phyloP scores from a whole-genome alignment of 2,797 vertebrate genomes.

The Pitangus sulphuratus region DNA sequence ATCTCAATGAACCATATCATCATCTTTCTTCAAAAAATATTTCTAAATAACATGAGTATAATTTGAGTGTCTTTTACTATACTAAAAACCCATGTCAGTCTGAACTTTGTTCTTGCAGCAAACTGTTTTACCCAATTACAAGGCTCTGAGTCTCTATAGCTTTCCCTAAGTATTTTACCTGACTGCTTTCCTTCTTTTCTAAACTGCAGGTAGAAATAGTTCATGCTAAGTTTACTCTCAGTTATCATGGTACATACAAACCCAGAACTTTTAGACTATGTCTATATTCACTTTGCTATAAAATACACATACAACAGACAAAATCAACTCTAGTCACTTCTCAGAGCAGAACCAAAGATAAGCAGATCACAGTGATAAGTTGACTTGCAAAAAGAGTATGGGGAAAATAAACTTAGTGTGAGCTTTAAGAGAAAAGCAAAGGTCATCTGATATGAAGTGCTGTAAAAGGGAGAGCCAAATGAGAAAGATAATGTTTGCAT shows the following conservation, averaged over 20 bases:
- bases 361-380: not conserved
- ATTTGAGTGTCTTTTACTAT: not conserved
- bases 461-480: not conserved
- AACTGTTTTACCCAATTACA: not conserved
- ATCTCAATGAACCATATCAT: not conserved
- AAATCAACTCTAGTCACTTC: not conserved
- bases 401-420: not conserved
- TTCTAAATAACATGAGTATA: not conserved
- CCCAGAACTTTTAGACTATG: not conserved
- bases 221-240: not conserved
- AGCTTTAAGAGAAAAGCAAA: not conserved
- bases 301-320: not conserved
- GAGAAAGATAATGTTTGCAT: not conserved
- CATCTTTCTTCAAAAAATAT: not conserved
- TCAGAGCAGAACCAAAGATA: not conserved
- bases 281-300: not conserved
- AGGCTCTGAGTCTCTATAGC: not conserved
- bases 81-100: not conserved
- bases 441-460: not conserved
- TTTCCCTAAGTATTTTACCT: not conserved
- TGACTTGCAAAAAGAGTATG: not conserved
- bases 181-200: not conserved
- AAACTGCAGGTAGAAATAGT: not conserved
- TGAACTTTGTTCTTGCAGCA: not conserved
- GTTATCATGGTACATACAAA: not conserved